Evolutionary conservation across 2,888 invertebrate genomes (phyloP).

Genomic region (Pristionchus maxplancki): DNA sequence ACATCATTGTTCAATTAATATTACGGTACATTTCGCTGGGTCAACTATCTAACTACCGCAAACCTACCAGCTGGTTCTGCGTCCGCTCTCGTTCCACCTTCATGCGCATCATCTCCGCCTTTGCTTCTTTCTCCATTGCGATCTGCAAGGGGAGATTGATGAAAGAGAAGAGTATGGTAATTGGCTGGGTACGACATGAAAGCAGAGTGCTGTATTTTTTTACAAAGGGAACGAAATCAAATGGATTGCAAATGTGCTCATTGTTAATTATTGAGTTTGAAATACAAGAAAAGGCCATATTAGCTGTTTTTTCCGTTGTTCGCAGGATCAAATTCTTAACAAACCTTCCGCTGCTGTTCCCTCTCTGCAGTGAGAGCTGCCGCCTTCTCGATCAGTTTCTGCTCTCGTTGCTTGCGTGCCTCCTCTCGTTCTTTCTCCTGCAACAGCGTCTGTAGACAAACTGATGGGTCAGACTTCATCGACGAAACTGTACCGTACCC

Average conservation of each 20-base stretch:
- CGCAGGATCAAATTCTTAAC: background rate
- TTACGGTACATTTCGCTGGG: background rate
- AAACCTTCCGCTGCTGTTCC: slow-evolving; percentile 42
- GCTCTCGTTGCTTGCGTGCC: slow-evolving; percentile 1
- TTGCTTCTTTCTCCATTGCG: slow-evolving; percentile 12
- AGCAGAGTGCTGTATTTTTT: background rate
- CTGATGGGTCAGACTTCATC: background rate
- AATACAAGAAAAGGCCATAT: too few species aligned
- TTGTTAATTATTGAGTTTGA: too few species aligned
- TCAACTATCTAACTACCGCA: background rate
- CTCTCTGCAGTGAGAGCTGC: slow-evolving; percentile 15
- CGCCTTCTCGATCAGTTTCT: background rate
- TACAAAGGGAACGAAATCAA: too few species aligned
- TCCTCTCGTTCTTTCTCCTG: slow-evolving; percentile 45
- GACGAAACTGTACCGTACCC: background rate
- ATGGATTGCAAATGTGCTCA: too few species aligned
- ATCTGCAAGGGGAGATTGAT: slow-evolving; percentile 2
- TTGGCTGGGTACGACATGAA: background rate
- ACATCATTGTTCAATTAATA: too few species aligned
- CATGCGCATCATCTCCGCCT: background rate
- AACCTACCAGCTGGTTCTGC: slow-evolving; percentile 11
- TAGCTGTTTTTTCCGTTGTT: background rate
- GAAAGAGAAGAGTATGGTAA: background rate
- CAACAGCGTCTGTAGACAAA: background rate
- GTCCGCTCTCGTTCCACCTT: slow-evolving; percentile 2